phyloP scores from a whole-genome alignment of 1,140 invertebrate species.

The Macrobrachium rosenbergii region DNA sequence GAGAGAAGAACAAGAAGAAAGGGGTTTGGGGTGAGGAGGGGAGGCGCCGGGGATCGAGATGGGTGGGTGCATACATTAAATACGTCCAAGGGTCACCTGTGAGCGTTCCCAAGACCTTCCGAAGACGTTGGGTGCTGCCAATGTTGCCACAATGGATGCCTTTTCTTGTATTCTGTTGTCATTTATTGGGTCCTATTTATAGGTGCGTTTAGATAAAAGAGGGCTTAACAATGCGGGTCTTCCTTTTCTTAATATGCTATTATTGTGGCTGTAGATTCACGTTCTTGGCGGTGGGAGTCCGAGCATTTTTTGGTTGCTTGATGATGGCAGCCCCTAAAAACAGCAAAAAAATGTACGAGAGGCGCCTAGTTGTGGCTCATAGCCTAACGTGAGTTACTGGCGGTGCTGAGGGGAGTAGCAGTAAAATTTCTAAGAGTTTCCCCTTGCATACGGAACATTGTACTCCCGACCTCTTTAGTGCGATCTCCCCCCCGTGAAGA shows the following conservation, averaged over 20 bases:
- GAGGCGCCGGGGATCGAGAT: not conserved
- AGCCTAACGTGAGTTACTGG: constrained; percentile 36
- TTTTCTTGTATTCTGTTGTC: constrained; percentile 12
- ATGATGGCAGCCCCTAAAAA: not conserved
- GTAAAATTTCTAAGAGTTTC: constrained; percentile 45
- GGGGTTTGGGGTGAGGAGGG: not conserved
- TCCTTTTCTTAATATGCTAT: too few relatives aligned
- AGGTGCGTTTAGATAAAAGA: too few relatives aligned
- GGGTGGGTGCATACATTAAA: constrained; percentile 56
- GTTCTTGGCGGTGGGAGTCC: too few relatives aligned
- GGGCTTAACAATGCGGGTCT: too few relatives aligned
- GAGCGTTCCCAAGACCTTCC: constrained; percentile 47
- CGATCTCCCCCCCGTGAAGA: not conserved
- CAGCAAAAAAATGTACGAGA: not conserved
- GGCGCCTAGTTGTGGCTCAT: not conserved
- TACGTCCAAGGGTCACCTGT: constrained; percentile 54
- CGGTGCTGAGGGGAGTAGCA: constrained; percentile 6
- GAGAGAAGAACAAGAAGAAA: not conserved
- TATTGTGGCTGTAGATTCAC: too few relatives aligned
- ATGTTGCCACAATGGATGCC: constrained; percentile 53
- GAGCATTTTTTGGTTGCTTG: too few relatives aligned
- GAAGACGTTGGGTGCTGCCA: constrained; percentile 21
- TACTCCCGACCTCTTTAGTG: not conserved
- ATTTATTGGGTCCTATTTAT: not conserved
- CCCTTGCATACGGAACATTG: constrained; percentile 1